Evolutionary conservation across 2,888 invertebrate genomes (phyloP).

Genomic region (Chalcis sispes): DNA sequence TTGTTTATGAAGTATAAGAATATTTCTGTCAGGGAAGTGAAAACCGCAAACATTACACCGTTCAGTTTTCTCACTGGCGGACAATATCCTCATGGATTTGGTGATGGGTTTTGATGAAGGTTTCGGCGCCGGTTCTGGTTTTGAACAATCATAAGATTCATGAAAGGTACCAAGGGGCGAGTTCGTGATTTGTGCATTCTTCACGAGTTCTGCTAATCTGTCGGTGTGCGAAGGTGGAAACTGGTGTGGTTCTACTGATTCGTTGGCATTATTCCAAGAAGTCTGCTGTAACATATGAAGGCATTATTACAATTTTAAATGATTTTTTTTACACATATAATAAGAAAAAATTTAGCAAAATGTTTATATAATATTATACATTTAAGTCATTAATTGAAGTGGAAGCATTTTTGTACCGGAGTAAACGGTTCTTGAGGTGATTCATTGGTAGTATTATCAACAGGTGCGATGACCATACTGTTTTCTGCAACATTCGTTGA

Average conservation of each 20-base stretch:
- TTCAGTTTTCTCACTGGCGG: constrained; percentile 74
- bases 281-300: no score
- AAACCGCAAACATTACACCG: constrained; percentile 85
- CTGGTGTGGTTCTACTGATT: background rate
- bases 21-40: constrained; percentile 83
- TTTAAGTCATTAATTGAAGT: no score
- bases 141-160: constrained; percentile 42
- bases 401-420: no score
- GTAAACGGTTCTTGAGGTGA: no score
- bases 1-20: constrained; percentile 86
- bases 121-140: background rate
- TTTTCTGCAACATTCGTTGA: no score
- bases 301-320: no score
- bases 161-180: constrained; percentile 44
- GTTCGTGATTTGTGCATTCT: constrained; percentile 47
- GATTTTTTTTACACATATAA: no score
- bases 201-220: constrained; percentile 50
- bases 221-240: constrained; percentile 50
- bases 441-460: no score
- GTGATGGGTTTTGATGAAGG: constrained; percentile 54
- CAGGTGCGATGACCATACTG: background rate
- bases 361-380: no score
- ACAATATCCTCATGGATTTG: constrained; percentile 65
- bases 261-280: background rate
- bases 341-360: no score